Conservation (phyloP, 2,113 vertebrate genomes). For the Myotis lucifugus region DNA sequence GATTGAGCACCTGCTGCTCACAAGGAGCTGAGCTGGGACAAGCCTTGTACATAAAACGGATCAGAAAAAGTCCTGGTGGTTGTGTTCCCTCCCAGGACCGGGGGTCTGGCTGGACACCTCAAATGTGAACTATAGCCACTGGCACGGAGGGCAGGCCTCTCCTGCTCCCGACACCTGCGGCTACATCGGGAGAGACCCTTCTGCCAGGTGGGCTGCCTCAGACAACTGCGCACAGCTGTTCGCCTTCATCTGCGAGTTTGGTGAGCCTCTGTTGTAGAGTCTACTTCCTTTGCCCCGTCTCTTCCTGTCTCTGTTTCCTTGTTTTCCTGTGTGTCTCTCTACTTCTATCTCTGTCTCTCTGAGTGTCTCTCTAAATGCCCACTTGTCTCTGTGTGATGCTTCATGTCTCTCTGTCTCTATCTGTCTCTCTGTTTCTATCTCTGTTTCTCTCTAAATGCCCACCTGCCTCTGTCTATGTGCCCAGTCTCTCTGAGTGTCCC, state of each 20-base stretch:
- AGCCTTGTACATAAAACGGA: neutral
- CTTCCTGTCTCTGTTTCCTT: neutral
- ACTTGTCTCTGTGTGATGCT: neutral
- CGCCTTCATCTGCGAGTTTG: conserved; percentile 93
- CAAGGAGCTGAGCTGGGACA: neutral
- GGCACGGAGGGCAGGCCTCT: conserved; percentile 80
- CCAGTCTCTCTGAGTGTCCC: neutral
- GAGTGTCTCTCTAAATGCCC: neutral
- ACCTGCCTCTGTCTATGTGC: neutral
- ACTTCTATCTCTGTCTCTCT: neutral
- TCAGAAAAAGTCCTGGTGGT: neutral
- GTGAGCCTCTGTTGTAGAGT: conserved; percentile 78
- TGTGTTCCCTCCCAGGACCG: conserved; percentile 80
- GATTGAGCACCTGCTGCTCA: neutral
- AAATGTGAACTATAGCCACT: conserved; percentile 91
- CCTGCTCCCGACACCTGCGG: conserved; percentile 83
- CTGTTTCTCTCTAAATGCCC: neutral
- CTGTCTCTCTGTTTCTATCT: neutral
- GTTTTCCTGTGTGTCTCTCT: neutral
- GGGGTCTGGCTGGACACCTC: conserved; percentile 93
- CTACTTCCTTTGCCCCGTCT: neutral
- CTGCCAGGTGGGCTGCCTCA: conserved; percentile 89
- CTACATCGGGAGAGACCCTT: conserved; percentile 86
- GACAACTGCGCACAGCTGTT: conserved; percentile 91
- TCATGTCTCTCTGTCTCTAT: neutral